Evolutionary conservation across 2,888 invertebrate genomes (phyloP).

Genomic region (Carterocephalus palaemon): DNA sequence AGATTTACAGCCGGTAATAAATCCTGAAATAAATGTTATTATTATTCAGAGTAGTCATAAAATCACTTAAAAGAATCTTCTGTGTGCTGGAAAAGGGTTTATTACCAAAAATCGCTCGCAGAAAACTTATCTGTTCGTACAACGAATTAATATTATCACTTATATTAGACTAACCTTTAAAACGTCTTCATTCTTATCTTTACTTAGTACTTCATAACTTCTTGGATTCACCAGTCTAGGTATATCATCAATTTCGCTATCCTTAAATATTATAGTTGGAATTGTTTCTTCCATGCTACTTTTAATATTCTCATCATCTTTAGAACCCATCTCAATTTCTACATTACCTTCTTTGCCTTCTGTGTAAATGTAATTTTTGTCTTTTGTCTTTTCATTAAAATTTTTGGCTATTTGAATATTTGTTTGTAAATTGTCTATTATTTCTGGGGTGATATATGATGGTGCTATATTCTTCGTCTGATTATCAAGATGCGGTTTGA

Average conservation of each 20-base stretch:
- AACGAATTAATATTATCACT: too few relatives aligned
- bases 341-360: constrained; percentile 1
- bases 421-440: constrained; percentile 2
- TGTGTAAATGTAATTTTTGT: neutral
- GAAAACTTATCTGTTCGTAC: too few relatives aligned
- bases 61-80: too few relatives aligned
- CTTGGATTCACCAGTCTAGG: neutral
- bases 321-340: neutral
- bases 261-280: neutral
- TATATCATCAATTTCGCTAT: neutral
- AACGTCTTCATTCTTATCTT: neutral
- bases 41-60: too few relatives aligned
- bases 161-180: neutral
- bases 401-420: neutral
- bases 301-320: neutral
- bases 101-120: too few relatives aligned
- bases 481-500: neutral
- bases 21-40: neutral
- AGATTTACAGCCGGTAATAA: neutral
- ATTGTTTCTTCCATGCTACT: neutral
- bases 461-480: constrained; percentile 4
- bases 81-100: too few relatives aligned
- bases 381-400: neutral
- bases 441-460: neutral
- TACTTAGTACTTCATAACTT: neutral